A percentile compares a stretch with the other conserved stretches of the same genome.
phyloP scores from a whole-genome alignment of 2,113 vertebrate species.

The Lipophrys pholis region DNA sequence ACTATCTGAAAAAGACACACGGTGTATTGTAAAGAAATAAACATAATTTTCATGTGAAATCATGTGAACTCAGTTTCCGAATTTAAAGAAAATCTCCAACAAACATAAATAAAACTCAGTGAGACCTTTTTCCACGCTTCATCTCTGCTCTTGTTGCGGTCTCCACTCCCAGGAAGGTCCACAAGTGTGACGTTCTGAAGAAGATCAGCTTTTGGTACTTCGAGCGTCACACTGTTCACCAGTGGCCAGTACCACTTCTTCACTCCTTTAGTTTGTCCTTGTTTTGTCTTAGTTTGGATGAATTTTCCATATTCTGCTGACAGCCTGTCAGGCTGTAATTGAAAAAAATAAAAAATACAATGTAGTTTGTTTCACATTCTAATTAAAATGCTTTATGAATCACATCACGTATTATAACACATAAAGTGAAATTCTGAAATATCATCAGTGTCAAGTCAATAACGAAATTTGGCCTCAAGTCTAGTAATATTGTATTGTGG shows the following conservation, averaged over 20 bases:
- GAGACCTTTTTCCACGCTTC: slow-evolving; percentile 63
- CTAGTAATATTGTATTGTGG: no score
- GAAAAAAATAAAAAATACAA: no score
- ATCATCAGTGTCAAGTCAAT: no score
- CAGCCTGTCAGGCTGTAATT: slow-evolving; percentile 48
- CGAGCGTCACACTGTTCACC: no score
- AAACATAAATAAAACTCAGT: neutral
- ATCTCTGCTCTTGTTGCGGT: slow-evolving; percentile 64
- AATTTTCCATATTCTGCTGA: slow-evolving; percentile 27
- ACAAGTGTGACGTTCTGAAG: no score
- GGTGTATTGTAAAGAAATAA: no score
- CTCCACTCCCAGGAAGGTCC: slow-evolving; percentile 71
- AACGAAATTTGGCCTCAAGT: no score
- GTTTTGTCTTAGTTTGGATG: slow-evolving; percentile 26
- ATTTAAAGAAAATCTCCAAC: neutral
- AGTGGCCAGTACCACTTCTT: slow-evolving; percentile 60
- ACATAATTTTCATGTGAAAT: neutral
- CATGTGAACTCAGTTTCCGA: neutral
- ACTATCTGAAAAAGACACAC: slow-evolving; percentile 45
- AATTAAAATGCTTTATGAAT: no score
- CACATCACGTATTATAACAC: no score
- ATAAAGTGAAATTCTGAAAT: no score
- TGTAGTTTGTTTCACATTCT: no score
- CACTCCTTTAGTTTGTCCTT: fast-evolving
- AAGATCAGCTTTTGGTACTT: no score